A percentile compares a stretch with the other conserved stretches of the same genome.
Evolutionary conservation across 1,140 invertebrate genomes (phyloP).

Genomic region (Reticulitermes speratus): DNA sequence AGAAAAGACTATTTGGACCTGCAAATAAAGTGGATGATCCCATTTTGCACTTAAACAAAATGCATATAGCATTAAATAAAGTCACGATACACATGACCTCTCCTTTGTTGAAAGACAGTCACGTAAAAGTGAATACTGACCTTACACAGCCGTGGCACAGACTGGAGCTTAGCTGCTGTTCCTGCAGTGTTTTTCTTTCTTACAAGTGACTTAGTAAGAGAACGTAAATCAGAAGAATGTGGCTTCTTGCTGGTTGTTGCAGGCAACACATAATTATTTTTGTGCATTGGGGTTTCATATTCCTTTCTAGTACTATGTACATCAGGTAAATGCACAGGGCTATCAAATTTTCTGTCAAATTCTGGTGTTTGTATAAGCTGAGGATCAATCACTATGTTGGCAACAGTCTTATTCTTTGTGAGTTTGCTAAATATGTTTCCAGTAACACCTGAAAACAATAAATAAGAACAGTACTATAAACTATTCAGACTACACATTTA

Average conservation of each 20-base stretch:
- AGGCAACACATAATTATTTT: neutral
- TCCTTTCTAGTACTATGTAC: too few species aligned
- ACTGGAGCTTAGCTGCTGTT: neutral
- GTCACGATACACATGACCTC: neutral
- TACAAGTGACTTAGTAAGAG: neutral
- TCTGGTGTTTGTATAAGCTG: neutral
- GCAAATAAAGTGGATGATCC: too few species aligned
- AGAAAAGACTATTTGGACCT: too few species aligned
- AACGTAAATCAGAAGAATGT: neutral
- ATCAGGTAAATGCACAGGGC: neutral
- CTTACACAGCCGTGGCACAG: neutral
- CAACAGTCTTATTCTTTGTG: neutral
- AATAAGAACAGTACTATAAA: neutral
- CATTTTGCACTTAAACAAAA: neutral
- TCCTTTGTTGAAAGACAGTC: neutral
- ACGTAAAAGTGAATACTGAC: neutral
- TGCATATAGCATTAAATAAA: neutral
- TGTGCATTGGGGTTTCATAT: neutral
- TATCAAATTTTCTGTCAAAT: neutral
- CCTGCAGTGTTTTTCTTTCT: neutral
- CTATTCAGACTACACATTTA: neutral
- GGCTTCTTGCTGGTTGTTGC: neutral
- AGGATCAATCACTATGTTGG: neutral
- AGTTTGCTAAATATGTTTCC: neutral
- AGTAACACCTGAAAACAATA: neutral